Evolutionary conservation across 2,797 vertebrate genomes (phyloP), one percentile per base, ranked within the genome.

Genomic region (Poeciliopsis paucimaculata): DNA sequence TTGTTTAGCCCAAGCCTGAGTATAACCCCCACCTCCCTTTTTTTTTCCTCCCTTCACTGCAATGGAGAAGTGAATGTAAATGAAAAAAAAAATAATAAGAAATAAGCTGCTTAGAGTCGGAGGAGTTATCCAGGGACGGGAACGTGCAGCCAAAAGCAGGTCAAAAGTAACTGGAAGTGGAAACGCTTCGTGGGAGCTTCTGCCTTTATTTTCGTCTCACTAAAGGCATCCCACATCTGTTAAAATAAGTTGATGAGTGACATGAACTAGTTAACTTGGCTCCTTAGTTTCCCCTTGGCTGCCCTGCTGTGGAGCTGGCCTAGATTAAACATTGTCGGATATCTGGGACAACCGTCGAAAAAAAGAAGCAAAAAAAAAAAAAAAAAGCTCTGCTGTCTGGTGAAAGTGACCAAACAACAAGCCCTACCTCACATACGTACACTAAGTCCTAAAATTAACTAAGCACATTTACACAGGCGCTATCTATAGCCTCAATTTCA

Each of bases 211-310:
- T 84, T 51, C 45, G 46, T 49, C 36, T 36, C 73, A 79, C 39
- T 49, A 81, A 88, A 81, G 82, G 80, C 74, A 86, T 45, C 79
- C 86, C 76, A 83, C 86, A 82, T 89, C 80, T 88, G 90, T 84
- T 87, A 79, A 89, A 91, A 87, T 84, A 78, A 92, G 91, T 90
- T 79, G 80, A 91, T 87, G 90, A 90, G 86, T 90, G 91, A 93
- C 89, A 88, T 94, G 92, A 94, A 93, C 91, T 89, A 94, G 92
- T 94, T 95, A 93, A 89, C 79, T 86, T 83, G 92, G 90, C 89
- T 91, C 85, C 92, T 93, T 90, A 82, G 88, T 93, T 93, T 90
- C 90, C 91, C 91, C 88, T 88, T 84, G 85, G 84, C 87, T 89
- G 88, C 89, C 90, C 86, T 89, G 86, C 91, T 87, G 90, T 76